A percentile compares a stretch with the other conserved stretches of the same genome.
Evolutionary conservation across 2,113 vertebrate genomes (phyloP).

Genomic region (Anhinga rufa): DNA sequence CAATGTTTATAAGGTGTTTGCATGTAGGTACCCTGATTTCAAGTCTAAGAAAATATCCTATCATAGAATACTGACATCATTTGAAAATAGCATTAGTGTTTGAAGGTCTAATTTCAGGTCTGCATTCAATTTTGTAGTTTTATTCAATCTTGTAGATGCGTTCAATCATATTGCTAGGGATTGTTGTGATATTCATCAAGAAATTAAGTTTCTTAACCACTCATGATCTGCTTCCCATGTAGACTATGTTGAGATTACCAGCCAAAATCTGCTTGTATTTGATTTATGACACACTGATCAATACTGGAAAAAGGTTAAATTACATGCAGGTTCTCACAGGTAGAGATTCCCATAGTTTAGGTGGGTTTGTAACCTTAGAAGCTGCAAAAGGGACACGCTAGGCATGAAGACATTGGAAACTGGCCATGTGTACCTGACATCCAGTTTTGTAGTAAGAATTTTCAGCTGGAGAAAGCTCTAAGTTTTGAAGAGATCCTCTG

Average conservation of each 20-base stretch:
- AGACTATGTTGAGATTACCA: not conserved
- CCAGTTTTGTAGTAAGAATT: not conserved
- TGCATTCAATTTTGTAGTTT: not conserved
- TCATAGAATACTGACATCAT: rapidly evolving
- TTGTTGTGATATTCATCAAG: not conserved
- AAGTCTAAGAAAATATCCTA: not conserved
- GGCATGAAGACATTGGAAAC: not conserved
- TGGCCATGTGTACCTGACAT: not conserved
- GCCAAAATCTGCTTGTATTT: not conserved
- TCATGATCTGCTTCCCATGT: not conserved
- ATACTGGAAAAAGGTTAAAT: not conserved
- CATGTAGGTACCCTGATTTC: not conserved
- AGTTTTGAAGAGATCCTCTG: not conserved
- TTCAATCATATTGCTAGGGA: not conserved
- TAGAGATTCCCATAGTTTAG: not conserved
- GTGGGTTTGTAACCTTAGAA: not conserved
- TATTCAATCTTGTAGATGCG: not conserved
- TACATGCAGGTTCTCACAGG: not conserved
- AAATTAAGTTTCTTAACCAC: not conserved
- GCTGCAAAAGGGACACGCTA: not conserved
- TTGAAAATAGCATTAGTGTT: not conserved
- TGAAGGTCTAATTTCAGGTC: not conserved
- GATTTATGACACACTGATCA: not conserved
- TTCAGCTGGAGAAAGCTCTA: not conserved
- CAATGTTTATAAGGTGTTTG: not conserved